phyloP scores from a whole-genome alignment of 2,113 vertebrate species.

The Cyanoramphus novaezelandiae region DNA sequence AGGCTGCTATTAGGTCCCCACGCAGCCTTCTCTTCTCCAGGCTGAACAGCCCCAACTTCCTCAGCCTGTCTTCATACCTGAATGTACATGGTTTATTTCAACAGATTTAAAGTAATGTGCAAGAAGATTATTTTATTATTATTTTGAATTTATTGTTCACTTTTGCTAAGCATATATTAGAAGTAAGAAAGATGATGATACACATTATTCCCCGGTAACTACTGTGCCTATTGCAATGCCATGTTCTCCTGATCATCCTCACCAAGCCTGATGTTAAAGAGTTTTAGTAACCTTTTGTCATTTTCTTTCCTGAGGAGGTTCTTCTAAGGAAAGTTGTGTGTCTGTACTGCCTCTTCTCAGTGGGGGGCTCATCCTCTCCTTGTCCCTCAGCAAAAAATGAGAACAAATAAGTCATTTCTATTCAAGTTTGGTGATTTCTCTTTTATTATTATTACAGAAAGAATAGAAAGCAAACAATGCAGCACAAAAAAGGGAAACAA shows the following conservation, averaged over 20 bases:
- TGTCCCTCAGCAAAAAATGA: background rate
- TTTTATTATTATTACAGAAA: background rate
- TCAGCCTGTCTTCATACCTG: background rate
- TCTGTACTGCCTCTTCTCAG: background rate
- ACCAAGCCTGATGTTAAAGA: background rate
- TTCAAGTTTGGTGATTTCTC: background rate
- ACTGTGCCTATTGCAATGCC: background rate
- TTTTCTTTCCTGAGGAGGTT: background rate
- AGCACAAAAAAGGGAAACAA: slow-evolving; percentile 2
- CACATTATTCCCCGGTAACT: background rate
- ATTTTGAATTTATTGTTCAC: background rate
- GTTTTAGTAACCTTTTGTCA: background rate
- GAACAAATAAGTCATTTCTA: background rate
- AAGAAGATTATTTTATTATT: background rate
- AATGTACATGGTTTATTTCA: background rate
- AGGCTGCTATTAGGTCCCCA: too few species aligned
- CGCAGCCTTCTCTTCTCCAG: too few species aligned
- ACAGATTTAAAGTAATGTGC: background rate
- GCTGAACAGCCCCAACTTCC: too few species aligned
- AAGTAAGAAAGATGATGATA: background rate
- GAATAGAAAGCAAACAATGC: background rate
- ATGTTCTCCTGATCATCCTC: background rate
- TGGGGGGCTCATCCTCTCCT: background rate
- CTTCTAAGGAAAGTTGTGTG: background rate
- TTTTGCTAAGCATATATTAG: background rate